phyloP scores from a whole-genome alignment of 92 coral and sea anemone genomes.

The Epizoanthus stellaris region DNA sequence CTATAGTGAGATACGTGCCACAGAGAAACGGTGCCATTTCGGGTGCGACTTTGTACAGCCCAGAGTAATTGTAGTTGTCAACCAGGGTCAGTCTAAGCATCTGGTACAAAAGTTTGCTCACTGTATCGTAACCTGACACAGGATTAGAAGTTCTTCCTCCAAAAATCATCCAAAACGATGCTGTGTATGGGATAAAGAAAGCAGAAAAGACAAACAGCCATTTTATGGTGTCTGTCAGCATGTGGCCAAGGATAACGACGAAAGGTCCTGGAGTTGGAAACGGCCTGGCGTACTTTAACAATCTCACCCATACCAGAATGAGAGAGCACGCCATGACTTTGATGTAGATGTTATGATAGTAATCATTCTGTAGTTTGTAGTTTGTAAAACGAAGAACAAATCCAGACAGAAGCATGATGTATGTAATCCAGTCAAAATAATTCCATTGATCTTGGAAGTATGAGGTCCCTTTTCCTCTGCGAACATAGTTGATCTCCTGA shows the following conservation, averaged over 20 bases:
- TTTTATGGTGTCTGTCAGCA: constrained; percentile 63
- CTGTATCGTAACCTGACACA: constrained; percentile 63
- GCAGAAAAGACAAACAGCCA: constrained; percentile 61
- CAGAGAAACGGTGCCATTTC: constrained; percentile 68
- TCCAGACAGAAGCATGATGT: constrained; percentile 49
- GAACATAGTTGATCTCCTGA: constrained; percentile 40
- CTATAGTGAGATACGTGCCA: constrained; percentile 54
- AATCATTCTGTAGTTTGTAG: constrained; percentile 30
- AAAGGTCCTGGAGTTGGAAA: constrained; percentile 74
- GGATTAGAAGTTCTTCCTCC: constrained; percentile 50
- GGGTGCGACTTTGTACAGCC: constrained; percentile 52
- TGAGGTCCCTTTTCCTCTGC: constrained; percentile 37
- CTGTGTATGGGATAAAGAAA: constrained; percentile 74
- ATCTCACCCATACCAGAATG: constrained; percentile 70
- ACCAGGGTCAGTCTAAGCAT: constrained; percentile 67
- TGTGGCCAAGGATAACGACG: constrained; percentile 69
- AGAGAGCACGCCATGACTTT: constrained; percentile 51
- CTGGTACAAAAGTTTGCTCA: constrained; percentile 38
- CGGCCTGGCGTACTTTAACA: constrained; percentile 75
- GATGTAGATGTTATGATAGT: constrained; percentile 23
- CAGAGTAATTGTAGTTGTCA: constrained; percentile 68
- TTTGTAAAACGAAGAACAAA: constrained; percentile 42
- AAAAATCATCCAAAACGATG: constrained; percentile 77
- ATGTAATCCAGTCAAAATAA: constrained; percentile 69
- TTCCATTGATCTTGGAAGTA: constrained; percentile 77